Evolutionary conservation across 2,113 vertebrate genomes (phyloP).

Genomic region (Lepus timidus): DNA sequence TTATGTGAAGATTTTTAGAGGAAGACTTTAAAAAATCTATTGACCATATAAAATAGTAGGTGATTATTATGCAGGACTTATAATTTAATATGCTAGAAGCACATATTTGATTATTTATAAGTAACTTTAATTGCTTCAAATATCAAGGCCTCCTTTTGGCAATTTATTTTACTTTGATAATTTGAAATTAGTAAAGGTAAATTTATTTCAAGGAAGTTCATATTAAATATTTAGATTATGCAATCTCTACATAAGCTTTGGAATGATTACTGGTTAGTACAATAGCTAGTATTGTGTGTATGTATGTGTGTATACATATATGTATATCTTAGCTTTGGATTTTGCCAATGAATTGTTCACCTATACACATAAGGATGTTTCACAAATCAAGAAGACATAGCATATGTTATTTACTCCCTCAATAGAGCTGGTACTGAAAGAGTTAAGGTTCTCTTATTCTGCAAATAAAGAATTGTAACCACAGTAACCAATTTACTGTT

Average conservation of each 20-base stretch:
- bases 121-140: background rate
- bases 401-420: conserved; percentile 66
- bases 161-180: conserved; percentile 44
- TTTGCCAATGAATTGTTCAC: no score
- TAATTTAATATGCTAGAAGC: conserved; percentile 25
- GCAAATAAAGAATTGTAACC: conserved; percentile 81
- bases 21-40: conserved; percentile 43
- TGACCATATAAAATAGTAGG: background rate
- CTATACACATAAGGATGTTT: conserved; percentile 4
- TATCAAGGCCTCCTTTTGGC: conserved; percentile 9
- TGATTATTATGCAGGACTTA: conserved; percentile 21
- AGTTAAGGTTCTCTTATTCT: conserved; percentile 80
- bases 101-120: conserved; percentile 22
- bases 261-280: background rate
- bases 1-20: background rate
- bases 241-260: background rate
- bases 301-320: background rate
- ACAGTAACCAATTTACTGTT: conserved; percentile 86
- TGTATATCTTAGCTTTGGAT: no score
- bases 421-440: conserved; percentile 54
- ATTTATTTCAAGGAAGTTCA: background rate
- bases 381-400: background rate
- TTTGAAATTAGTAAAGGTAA: background rate
- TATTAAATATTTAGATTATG: conserved; percentile 10
- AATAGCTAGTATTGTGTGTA: background rate